Conservation (phyloP, 2,797 vertebrate genomes). For the Meriones psammophilus region DNA sequence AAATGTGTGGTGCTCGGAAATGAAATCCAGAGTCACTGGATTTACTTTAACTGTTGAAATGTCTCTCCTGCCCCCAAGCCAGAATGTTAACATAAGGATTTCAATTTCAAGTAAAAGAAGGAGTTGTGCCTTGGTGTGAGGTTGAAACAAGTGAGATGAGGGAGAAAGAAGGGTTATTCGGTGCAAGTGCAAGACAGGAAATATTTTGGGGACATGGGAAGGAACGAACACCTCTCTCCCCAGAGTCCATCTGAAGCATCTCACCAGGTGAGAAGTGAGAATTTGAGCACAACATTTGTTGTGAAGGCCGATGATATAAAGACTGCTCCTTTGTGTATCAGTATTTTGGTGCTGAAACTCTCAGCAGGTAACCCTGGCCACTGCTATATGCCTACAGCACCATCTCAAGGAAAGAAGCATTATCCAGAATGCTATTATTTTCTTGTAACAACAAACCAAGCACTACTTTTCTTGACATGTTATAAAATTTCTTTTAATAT, state of each 20-base stretch:
- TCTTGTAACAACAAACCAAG: not conserved
- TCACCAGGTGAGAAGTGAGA: not conserved
- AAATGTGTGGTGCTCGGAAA: no score
- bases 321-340: not conserved
- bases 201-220: not conserved
- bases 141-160: not conserved
- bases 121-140: not conserved
- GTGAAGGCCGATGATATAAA: not conserved
- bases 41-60: not conserved
- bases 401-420: not conserved
- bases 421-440: constrained; percentile 5
- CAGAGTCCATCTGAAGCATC: no score
- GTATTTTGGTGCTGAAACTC: not conserved
- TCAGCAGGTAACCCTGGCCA: not conserved
- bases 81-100: not conserved
- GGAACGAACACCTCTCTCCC: not conserved
- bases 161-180: not conserved
- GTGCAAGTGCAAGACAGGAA: not conserved
- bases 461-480: not conserved
- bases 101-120: not conserved
- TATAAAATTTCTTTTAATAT: constrained; percentile 25
- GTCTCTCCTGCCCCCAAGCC: not conserved
- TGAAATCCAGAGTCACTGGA: not conserved
- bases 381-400: not conserved
- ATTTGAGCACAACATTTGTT: not conserved